Percentiles rank a stretch among this genome's conserved stretches.
Conservation (phyloP, 2,113 vertebrate genomes). For the Malurus melanocephalus region DNA sequence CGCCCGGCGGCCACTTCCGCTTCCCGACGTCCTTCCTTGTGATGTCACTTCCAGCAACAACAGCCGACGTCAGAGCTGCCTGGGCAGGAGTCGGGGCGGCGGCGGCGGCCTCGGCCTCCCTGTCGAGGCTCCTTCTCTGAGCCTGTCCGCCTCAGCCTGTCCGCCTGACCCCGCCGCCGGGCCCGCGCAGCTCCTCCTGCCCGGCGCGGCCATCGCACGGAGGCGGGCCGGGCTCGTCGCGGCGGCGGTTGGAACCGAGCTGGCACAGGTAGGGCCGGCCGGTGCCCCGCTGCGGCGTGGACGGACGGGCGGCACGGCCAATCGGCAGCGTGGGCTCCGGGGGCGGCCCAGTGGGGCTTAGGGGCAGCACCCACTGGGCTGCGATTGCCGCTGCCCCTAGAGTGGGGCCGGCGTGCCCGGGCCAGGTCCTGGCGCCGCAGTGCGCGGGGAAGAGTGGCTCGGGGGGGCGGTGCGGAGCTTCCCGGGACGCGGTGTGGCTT, state of each 20-base stretch:
- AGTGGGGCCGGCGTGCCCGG: not conserved
- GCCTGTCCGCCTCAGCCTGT: not conserved
- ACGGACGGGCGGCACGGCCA: not conserved
- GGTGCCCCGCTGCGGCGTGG: not conserved
- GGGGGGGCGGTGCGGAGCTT: not conserved
- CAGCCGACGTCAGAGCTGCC: constrained; percentile 56
- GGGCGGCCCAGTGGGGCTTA: not conserved
- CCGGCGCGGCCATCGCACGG: constrained; percentile 6
- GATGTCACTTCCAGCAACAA: constrained; percentile 71
- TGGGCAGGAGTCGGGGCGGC: not conserved
- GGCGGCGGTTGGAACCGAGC: constrained; percentile 47
- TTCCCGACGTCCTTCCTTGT: not conserved
- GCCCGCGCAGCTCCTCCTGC: not conserved
- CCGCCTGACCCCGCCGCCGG: not conserved
- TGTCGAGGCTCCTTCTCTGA: not conserved
- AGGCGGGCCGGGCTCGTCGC: constrained; percentile 36
- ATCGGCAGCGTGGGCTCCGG: not conserved
- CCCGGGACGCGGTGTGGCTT: not conserved
- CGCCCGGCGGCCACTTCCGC: not conserved
- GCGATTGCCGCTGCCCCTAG: not conserved
- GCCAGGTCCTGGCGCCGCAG: fast-evolving
- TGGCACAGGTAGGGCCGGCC: not conserved
- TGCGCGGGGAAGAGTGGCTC: not conserved
- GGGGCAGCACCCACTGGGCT: not conserved
- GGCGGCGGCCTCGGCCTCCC: not conserved